Base-by-base conservation (phyloP, 2,888 invertebrate species). In the Pantelozetes paolii region DNA sequence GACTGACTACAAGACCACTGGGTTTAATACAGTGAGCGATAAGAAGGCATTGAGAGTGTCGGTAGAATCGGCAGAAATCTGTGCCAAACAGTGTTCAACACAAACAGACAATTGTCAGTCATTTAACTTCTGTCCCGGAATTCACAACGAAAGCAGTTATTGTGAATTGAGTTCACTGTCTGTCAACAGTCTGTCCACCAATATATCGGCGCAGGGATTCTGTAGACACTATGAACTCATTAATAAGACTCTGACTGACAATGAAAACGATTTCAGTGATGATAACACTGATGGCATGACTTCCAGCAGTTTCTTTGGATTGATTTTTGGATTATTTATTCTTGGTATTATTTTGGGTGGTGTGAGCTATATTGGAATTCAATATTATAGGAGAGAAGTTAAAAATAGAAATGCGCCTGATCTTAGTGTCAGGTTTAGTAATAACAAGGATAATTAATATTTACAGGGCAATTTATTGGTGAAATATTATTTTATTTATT, bases 51-150 rank as follows among this genome's bases (percentile, higher is more conserved):
- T 50, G 8, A 50, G 18, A 50, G 6, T 50, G 6, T 9, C 6
- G 5, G 50, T 6, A 5, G 50, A 50, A 6, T 50, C 50, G n/a
- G 50, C 50, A 6, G 50, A 50, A 15, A 5, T 50, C 9, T 50
- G 50, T 50, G 50, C 50, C 50, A 18, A 50, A 50, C 50, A 50
- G 9, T 50, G 50, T 20, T 50, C 50, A 5, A 50, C n/a, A n/a
- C 50, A 50, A 50, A 50, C 50, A 50, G 50, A 50, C 18, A 15
- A 50, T 15, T 50, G 50, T 18, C 18, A 6, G 3, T 50, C 50
- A 5, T 50, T 50, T 18, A 50, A 50, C 50, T 50, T n/a, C 20
- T 50, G 50, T 50, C 50, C 50, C 18, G 50, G 9, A 50, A 15
- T 18, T 20, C 5, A 18, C 20, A 50, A 50, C 18, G 9, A n/a